These are phyloP conservation scores for Pachyramphus minor DNA, from an alignment of 2,113 vertebrate genomes.

Conservation along the genomic window DNA sequence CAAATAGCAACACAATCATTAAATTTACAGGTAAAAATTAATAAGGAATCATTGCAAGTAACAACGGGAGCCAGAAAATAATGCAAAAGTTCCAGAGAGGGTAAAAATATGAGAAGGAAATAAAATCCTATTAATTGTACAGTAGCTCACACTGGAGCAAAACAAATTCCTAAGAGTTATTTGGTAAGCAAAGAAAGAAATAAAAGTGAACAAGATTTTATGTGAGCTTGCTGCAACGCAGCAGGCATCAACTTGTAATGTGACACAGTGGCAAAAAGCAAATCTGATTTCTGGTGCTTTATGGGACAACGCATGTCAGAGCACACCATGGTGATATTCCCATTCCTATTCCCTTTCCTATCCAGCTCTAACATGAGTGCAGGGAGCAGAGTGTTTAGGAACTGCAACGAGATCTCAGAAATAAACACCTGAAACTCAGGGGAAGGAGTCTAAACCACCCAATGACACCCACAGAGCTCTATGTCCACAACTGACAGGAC, in stretches of 20 bases:
- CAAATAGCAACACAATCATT: neutral
- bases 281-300: neutral
- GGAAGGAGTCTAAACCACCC: neutral
- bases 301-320: neutral
- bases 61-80: neutral
- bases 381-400: neutral
- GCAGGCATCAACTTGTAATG: neutral
- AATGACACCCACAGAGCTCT: neutral
- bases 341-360: neutral
- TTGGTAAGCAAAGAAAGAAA: neutral
- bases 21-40: neutral
- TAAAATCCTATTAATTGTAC: neutral
- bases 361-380: neutral
- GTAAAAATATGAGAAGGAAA: neutral
- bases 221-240: neutral
- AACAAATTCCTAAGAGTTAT: neutral
- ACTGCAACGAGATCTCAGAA: neutral
- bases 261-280: neutral
- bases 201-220: neutral
- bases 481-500: neutral
- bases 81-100: neutral
- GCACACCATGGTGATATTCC: neutral
- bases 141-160: neutral
- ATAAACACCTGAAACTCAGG: neutral
- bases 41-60: neutral